phyloP scores from a whole-genome alignment of 2,113 vertebrate species.

The Xiphias gladius region DNA sequence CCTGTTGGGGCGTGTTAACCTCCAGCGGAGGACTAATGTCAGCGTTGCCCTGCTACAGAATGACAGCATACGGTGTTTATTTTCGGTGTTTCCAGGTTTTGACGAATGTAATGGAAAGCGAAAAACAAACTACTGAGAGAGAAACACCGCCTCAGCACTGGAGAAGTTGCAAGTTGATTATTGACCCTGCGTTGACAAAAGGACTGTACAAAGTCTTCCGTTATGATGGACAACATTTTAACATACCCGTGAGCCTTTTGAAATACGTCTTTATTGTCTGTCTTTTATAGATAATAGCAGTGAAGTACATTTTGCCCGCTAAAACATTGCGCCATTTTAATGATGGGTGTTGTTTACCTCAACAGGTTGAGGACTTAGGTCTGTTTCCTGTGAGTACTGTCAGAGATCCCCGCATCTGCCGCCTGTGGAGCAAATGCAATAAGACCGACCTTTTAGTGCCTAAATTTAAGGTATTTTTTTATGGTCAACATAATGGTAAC shows the following conservation, averaged over 20 bases:
- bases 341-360: constrained; percentile 1
- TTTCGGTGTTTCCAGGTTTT: constrained; percentile 81
- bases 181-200: constrained; percentile 93
- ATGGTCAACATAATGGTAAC: background rate
- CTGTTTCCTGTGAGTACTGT: constrained; percentile 91
- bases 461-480: constrained; percentile 91
- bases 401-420: constrained; percentile 93
- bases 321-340: background rate
- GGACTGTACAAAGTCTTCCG: constrained; percentile 95
- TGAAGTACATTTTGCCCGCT: background rate
- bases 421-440: constrained; percentile 94
- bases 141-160: constrained; percentile 92
- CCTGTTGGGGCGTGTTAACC: constrained; percentile 80
- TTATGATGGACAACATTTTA: constrained; percentile 95
- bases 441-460: constrained; percentile 90
- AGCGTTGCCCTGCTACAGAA: constrained; percentile 1
- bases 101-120: constrained; percentile 96
- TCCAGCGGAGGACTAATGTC: constrained; percentile 24
- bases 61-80: constrained; percentile 2
- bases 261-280: fast-evolving
- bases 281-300: background rate
- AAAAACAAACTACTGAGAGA: constrained; percentile 86
- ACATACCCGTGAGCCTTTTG: constrained; percentile 89
- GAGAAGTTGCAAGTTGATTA: constrained; percentile 97
- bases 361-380: constrained; percentile 89